A percentile compares a stretch with the other conserved stretches of the same genome.
Evolutionary conservation across 2,888 invertebrate species (phyloP).

Genomic region (Calliphora vomitoria): DNA sequence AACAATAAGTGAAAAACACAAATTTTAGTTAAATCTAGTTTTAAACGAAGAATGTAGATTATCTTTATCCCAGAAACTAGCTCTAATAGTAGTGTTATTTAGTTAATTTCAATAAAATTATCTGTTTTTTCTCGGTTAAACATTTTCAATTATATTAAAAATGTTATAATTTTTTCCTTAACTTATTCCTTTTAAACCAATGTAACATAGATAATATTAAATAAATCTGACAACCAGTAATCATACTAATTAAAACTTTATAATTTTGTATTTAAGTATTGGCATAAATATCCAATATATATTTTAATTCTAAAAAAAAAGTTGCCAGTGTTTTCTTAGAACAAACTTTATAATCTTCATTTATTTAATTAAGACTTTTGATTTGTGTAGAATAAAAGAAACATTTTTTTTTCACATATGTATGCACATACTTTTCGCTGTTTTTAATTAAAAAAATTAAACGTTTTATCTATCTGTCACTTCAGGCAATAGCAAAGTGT

Average conservation of each 20-base stretch:
- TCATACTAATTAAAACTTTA: conserved; percentile 3
- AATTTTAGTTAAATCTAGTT: too few relatives aligned
- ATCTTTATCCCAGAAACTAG: too few relatives aligned
- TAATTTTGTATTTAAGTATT: not conserved
- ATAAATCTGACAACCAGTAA: not conserved
- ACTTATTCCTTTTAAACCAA: conserved; percentile 5
- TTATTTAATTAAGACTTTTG: conserved; percentile 5
- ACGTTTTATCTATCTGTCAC: conserved; percentile 11
- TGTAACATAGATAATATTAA: conserved; percentile 4
- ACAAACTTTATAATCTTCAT: conserved; percentile 7
- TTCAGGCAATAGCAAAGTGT: not conserved
- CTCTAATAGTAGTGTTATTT: too few relatives aligned
- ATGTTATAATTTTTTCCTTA: too few relatives aligned
- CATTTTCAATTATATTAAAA: too few relatives aligned
- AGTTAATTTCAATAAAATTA: too few relatives aligned
- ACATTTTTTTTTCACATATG: too few relatives aligned
- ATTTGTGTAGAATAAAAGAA: not conserved
- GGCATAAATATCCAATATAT: conserved; percentile 30
- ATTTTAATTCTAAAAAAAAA: conserved; percentile 12
- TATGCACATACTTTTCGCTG: not conserved
- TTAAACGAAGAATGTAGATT: too few relatives aligned
- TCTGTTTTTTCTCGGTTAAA: too few relatives aligned
- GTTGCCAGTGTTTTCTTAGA: conserved; percentile 1
- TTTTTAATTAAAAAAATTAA: conserved; percentile 6
- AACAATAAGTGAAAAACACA: too few relatives aligned